Base-by-base conservation (phyloP, 2,113 vertebrate species). In the Sprattus sprattus region DNA sequence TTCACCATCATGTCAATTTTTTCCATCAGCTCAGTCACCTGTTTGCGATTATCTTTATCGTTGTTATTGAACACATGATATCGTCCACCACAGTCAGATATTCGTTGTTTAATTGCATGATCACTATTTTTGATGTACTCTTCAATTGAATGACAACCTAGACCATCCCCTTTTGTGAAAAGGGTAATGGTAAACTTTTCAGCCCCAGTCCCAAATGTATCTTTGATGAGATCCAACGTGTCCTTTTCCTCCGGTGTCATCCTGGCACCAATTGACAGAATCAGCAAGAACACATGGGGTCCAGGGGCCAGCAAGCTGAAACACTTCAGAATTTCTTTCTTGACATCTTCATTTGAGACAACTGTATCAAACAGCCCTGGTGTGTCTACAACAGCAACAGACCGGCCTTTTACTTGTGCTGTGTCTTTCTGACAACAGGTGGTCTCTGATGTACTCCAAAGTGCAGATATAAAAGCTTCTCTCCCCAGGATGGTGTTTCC, bases 301-400 rank as follows among this genome's bases (percentile, higher is more conserved):
- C 64, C 64, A 9, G 64, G 64, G 64, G 64, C 64, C 64, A 67
- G 64, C 6, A 6, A 67, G 25, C 64, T 67, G 64, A 67, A 67
- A 25, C 20, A 67, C 22, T 9, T 25, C 22, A 67, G 9, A 10
- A 25, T 67, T 28, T 67, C 64, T 67, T 67, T 67, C 64, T 8
- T 28, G 7, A 28, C 25, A n/a, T 25, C n/a, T 10, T 25, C 20
- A 25, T 67, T 67, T n/a, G 64, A 10, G 1, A 28, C 64, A 25
- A 0, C 28, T 25, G 64, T 67, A 25, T 67, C 64, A 28, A 67
- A 67, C 64, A 67, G 25, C n/a, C 64, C 22, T n/a, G 64, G 20
- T n/a, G 20, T 67, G 9, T 67, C 64, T 25, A 67, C 64, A 64
- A 64, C 64, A 67, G 64, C n/a, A 67, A 67, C 64, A 67, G 64